Percentiles rank a stretch among this genome's conserved stretches.
Evolutionary conservation across 1,140 invertebrate genomes (phyloP).

Genomic region (Oryctes rhinoceros): DNA sequence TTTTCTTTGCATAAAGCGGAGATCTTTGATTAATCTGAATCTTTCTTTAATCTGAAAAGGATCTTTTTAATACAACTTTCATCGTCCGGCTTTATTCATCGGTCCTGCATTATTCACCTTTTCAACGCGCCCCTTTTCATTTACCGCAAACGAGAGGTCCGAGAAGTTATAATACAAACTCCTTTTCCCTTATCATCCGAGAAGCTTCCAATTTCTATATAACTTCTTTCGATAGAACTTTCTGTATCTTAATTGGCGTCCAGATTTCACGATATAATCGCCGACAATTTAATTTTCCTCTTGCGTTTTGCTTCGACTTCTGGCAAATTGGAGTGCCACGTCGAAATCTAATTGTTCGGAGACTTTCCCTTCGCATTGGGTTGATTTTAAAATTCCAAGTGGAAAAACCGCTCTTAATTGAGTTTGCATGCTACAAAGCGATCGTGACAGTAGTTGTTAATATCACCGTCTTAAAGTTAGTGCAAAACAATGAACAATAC

Average conservation of each 20-base stretch:
- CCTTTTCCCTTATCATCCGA: background rate
- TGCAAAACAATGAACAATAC: background rate
- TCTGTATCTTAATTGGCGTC: background rate
- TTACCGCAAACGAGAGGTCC: background rate
- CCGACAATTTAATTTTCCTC: background rate
- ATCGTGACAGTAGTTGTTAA: background rate
- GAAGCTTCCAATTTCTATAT: background rate
- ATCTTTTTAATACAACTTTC: background rate
- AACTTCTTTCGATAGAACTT: no score
- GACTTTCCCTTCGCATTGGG: background rate
- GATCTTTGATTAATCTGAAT: no score
- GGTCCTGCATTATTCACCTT: background rate
- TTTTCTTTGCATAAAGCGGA: background rate
- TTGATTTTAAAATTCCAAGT: background rate
- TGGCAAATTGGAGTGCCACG: background rate
- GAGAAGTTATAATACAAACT: background rate
- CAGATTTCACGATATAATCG: background rate
- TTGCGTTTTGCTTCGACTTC: background rate
- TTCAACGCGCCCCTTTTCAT: background rate
- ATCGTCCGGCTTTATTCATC: background rate
- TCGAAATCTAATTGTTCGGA: constrained; percentile 1
- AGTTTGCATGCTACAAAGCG: background rate
- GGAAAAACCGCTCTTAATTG: background rate
- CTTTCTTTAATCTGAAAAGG: constrained; percentile 2
- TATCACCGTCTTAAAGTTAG: background rate